These are phyloP conservation scores for Drosophila pallidifrons DNA, from an alignment of 1,140 invertebrate genomes.

Conservation along the genomic window DNA sequence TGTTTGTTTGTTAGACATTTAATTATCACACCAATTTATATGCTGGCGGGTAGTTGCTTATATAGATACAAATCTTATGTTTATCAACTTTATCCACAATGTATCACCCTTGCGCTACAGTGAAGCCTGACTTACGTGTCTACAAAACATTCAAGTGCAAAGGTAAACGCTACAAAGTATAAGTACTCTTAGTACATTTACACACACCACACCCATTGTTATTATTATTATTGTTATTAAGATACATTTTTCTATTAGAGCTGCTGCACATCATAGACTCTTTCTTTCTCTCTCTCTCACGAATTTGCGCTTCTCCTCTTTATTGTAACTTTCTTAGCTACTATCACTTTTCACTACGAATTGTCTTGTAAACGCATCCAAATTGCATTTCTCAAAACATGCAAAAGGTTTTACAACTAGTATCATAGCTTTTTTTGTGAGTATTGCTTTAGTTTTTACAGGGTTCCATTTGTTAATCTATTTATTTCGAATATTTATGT, in stretches of 20 bases:
- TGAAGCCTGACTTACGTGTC: conserved; percentile 73
- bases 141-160: conserved; percentile 69
- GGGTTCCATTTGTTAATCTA: conserved; percentile 64
- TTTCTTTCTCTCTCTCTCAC: conserved; percentile 10
- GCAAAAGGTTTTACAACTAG: conserved; percentile 79
- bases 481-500: conserved; percentile 22
- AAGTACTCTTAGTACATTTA: conserved; percentile 56
- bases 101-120: conserved; percentile 80
- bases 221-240: conserved; percentile 22
- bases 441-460: conserved; percentile 84
- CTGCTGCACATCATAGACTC: conserved; percentile 34
- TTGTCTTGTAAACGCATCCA: conserved; percentile 63
- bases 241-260: conserved; percentile 23
- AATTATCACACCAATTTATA: conserved; percentile 82
- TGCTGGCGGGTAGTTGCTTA: conserved; percentile 80
- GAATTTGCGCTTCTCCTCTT: conserved; percentile 21
- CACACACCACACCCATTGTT: conserved; percentile 1
- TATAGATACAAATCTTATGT: conserved; percentile 54
- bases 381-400: conserved; percentile 44
- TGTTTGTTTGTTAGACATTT: conserved; percentile 69
- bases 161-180: conserved; percentile 53
- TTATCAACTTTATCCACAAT: conserved; percentile 53
- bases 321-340: conserved; percentile 49
- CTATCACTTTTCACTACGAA: conserved; percentile 71
- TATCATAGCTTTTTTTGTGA: conserved; percentile 85